phyloP scores from a whole-genome alignment of 2,797 vertebrate species.

The Phoeniculus purpureus region DNA sequence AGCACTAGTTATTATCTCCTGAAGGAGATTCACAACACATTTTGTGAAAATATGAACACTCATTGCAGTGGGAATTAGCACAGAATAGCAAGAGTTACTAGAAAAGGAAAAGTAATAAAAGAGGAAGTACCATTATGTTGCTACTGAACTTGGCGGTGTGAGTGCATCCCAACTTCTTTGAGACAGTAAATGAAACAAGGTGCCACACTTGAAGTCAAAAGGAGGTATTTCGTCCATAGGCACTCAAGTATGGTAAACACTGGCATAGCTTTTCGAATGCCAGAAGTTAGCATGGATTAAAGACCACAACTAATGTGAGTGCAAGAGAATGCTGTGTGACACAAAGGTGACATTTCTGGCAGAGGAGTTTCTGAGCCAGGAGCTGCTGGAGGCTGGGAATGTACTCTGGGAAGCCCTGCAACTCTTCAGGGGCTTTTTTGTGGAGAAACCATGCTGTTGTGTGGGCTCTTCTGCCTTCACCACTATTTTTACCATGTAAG shows the following conservation, averaged over 20 bases:
- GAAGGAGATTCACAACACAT: neutral
- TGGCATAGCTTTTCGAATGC: neutral
- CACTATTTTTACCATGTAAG: accelerated
- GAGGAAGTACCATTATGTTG: neutral
- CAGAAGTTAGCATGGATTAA: neutral
- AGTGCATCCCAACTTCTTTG: neutral
- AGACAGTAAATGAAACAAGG: neutral
- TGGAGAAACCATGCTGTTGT: neutral
- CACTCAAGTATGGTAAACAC: neutral
- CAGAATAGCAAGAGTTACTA: neutral
- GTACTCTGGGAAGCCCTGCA: neutral
- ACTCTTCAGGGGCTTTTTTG: neutral
- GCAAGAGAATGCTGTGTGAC: neutral
- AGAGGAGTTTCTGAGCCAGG: neutral
- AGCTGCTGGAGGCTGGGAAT: neutral
- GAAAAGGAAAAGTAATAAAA: neutral
- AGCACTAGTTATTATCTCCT: neutral
- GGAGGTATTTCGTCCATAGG: neutral
- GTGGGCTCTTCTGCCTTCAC: neutral
- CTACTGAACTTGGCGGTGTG: neutral
- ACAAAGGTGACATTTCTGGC: neutral
- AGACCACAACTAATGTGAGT: neutral
- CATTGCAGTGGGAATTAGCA: neutral
- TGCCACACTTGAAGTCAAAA: neutral
- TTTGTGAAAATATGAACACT: neutral